Evolutionary conservation across 1,140 invertebrate species (phyloP).

Genomic region (Chrysomallon squamiferum): DNA sequence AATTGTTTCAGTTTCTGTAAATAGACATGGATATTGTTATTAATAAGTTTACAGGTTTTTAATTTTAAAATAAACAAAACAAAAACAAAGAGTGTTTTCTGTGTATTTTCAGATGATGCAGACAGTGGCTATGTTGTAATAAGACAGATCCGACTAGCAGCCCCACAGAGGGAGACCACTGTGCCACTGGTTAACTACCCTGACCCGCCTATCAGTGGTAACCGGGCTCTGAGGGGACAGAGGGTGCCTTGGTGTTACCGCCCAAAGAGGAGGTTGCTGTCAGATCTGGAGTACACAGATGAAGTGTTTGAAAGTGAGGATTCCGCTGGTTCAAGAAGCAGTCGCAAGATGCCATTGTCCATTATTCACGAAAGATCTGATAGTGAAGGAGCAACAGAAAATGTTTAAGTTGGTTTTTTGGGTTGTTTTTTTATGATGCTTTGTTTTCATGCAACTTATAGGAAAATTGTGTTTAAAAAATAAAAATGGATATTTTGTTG

Average conservation of each 20-base stretch:
- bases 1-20: too few relatives aligned
- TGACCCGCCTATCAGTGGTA: background rate
- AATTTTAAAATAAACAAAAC: too few relatives aligned
- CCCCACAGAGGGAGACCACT: background rate
- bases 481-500: too few relatives aligned
- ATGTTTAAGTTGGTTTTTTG: too few relatives aligned
- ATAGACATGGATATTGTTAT: too few relatives aligned
- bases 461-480: too few relatives aligned
- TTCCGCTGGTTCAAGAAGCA: conserved; percentile 28
- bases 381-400: conserved; percentile 13
- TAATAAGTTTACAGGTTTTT: too few relatives aligned
- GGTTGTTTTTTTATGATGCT: too few relatives aligned
- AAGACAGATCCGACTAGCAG: conserved; percentile 16
- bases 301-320: conserved; percentile 53
- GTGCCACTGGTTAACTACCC: too few relatives aligned
- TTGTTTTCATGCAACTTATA: too few relatives aligned
- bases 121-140: conserved; percentile 44
- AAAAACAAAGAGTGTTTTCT: too few relatives aligned
- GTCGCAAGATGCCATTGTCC: conserved; percentile 22
- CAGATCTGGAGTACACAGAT: conserved; percentile 39
- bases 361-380: conserved; percentile 36
- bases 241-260: conserved; percentile 20
- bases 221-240: background rate
- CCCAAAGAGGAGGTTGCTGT: conserved; percentile 41
- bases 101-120: conserved; percentile 29